phyloP scores from a whole-genome alignment of 53 echinoderm and acorn worm genomes.

The Patiria pectinifera region DNA sequence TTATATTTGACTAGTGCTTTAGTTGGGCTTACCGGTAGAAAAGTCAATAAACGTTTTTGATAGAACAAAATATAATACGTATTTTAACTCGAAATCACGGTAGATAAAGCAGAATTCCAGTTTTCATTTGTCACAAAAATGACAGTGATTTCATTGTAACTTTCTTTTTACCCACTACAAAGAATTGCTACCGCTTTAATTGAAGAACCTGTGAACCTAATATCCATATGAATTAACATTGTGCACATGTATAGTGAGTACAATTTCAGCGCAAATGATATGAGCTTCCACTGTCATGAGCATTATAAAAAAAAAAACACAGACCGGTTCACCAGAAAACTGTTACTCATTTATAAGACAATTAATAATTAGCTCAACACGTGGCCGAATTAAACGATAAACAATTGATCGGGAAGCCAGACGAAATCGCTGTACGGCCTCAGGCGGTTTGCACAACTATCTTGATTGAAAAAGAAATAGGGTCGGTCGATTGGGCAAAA shows the following conservation, averaged over 20 bases:
- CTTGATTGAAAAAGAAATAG: not conserved
- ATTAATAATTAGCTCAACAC: conserved; percentile 24
- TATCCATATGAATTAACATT: not conserved
- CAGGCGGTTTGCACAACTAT: not conserved
- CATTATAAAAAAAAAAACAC: not conserved
- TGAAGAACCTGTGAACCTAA: not conserved
- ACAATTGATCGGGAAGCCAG: not conserved
- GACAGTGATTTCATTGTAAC: too few relatives aligned
- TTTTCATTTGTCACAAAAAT: too few relatives aligned
- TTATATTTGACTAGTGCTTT: too few relatives aligned
- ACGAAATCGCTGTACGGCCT: not conserved
- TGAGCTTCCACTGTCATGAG: not conserved
- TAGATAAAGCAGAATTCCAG: too few relatives aligned
- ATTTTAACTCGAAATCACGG: too few relatives aligned
- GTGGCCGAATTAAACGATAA: not conserved
- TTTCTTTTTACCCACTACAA: not conserved
- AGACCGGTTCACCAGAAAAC: not conserved
- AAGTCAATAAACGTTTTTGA: too few relatives aligned
- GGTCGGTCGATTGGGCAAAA: not conserved
- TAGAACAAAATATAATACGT: too few relatives aligned
- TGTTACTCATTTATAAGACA: not conserved
- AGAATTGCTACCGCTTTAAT: not conserved
- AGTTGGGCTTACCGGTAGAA: too few relatives aligned
- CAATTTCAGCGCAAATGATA: not conserved
- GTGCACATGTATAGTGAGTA: not conserved